Evolutionary conservation across 1,140 invertebrate species (phyloP).

Genomic region (Potamilus streckersoni): DNA sequence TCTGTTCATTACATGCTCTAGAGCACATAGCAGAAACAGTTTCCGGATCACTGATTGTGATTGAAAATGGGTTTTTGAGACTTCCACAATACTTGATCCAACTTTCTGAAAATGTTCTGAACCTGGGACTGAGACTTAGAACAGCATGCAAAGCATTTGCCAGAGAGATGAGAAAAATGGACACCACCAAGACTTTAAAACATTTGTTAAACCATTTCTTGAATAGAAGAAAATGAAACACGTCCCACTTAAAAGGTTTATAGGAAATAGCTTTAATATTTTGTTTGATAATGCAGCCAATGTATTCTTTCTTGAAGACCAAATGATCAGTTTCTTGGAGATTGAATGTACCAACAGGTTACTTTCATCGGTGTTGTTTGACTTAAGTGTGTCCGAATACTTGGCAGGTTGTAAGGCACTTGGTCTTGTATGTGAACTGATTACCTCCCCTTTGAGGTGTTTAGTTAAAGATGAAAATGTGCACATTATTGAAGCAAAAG

Average conservation of each 20-base stretch:
- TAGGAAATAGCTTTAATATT: no score
- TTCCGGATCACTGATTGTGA: no score
- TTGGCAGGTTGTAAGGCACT: conserved; percentile 18
- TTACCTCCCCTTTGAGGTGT: conserved; percentile 10
- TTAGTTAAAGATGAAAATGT: conserved; percentile 8
- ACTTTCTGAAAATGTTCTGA: no score
- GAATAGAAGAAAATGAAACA: no score
- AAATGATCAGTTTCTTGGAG: neutral
- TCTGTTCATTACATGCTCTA: no score
- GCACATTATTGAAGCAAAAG: conserved; percentile 9
- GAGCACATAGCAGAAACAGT: no score
- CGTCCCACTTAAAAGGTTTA: no score
- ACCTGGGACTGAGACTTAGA: neutral
- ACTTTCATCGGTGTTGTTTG: neutral
- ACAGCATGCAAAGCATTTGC: conserved; percentile 29
- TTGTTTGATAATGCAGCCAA: no score
- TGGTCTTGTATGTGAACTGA: conserved; percentile 11
- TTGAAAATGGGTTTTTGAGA: no score
- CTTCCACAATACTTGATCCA: neutral
- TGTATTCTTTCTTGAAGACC: neutral
- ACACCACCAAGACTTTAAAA: neutral
- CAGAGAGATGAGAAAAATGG: conserved; percentile 24
- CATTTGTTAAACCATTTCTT: no score
- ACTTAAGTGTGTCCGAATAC: conserved; percentile 8
- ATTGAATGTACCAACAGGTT: neutral